phyloP scores from a whole-genome alignment of 2,797 vertebrate genomes.

The Leptatherina wallacei region DNA sequence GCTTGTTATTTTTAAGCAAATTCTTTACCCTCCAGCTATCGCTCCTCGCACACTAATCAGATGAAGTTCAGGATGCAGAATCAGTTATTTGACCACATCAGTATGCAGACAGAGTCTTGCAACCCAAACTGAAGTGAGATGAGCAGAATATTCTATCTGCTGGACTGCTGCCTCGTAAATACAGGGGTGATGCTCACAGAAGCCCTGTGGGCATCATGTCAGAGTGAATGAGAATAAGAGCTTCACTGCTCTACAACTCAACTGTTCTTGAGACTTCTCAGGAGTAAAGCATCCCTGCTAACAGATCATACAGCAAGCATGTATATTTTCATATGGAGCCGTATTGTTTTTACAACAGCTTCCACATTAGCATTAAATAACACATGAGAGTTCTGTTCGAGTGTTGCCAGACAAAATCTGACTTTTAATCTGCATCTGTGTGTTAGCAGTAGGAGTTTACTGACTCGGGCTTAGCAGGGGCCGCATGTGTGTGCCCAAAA shows the following conservation, averaged over 20 bases:
- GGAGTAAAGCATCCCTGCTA: conserved; percentile 17
- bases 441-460: conserved; percentile 47
- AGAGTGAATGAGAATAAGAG: conserved; percentile 16
- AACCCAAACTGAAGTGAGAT: conserved; percentile 46
- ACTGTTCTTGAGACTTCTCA: conserved; percentile 42
- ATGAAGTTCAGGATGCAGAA: conserved; percentile 36
- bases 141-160: conserved; percentile 55
- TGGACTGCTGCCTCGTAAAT: conserved; percentile 53
- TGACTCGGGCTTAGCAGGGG: conserved; percentile 54
- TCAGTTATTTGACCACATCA: conserved; percentile 57
- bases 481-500: conserved; percentile 73
- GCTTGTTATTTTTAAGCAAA: conserved; percentile 45
- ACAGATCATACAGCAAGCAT: conserved; percentile 2
- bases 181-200: conserved; percentile 40
- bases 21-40: conserved; percentile 29
- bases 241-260: conserved; percentile 38
- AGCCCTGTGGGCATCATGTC: conserved; percentile 42
- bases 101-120: conserved; percentile 61
- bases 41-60: conserved; percentile 33
- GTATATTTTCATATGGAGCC: conserved; percentile 15
- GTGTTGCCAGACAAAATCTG: conserved; percentile 30
- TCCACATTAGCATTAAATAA: conserved; percentile 27
- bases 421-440: conserved; percentile 47
- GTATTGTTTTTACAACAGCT: conserved; percentile 10
- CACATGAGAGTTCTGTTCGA: conserved; percentile 8